Evolutionary conservation across 92 coral and sea anemone species (phyloP), one percentile per base, ranked within the genome.

Genomic region (Heliopora coerulea): DNA sequence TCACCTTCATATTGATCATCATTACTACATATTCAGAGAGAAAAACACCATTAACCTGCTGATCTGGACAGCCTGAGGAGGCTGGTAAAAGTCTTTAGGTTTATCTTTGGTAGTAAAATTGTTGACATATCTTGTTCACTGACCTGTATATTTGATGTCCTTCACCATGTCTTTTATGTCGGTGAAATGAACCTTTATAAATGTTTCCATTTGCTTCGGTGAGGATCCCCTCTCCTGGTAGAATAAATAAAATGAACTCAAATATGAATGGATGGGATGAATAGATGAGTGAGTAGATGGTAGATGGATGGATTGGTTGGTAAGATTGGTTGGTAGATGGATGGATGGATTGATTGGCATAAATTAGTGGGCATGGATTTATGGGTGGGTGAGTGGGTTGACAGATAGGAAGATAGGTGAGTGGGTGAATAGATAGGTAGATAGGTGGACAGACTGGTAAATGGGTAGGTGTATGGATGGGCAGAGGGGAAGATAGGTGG

Each of bases 171-270:
- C 84, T 81, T 62, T 84, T 87, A 83, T 93, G 91, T 19, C 81
- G 80, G 62, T 93, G 96, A 79, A 93, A 93, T 58, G 96, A 93
- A 49, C 97, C 97, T 81, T 93, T 96, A 87, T 89, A 93, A 18
- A 80, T 40, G 59, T 85, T 77, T 1, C 89, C 91, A 76, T 85
- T 87, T 40, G 54, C 74, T 67, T 82, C 83, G 32, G 60, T 68
- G 12, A 89, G 81, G 63, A 83, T 79, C 2, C 97, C 97, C 8
- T 85, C 83, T n/a, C 97, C 97, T 91, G 73, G 52, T 15, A 0
- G 39, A 6, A 79, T 0, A 57, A 54, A 49, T 5, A 54, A 69
- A 35, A 62, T 7, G 40, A 7, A 60, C n/a, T 8, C 14, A 3
- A 6, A 2, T 8, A n/a, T 7, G 52, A 15, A 46, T 46, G 52